Conservation (phyloP, 2,888 invertebrate genomes). For the Pyralis farinalis region DNA sequence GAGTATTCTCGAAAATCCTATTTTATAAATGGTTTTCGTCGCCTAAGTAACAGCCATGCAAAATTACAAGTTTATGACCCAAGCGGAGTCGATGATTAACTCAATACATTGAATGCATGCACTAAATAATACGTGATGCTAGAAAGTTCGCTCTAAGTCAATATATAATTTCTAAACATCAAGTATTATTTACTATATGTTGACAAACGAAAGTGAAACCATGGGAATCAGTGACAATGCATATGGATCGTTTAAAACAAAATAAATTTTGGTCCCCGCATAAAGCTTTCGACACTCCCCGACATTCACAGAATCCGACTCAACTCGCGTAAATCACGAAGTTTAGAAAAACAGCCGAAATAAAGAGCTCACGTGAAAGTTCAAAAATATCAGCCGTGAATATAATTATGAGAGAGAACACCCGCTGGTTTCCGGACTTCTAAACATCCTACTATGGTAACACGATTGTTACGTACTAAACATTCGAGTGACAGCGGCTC, state of each 20-base stretch:
- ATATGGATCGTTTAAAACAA: slow-evolving; percentile 61
- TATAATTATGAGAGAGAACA: slow-evolving; percentile 75
- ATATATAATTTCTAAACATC: too few relatives aligned
- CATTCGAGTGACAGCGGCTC: too few relatives aligned
- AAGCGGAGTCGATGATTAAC: too few relatives aligned
- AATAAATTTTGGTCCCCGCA: slow-evolving; percentile 61
- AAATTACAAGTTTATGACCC: too few relatives aligned
- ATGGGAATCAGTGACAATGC: slow-evolving; percentile 34
- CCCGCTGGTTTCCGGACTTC: slow-evolving; percentile 73
- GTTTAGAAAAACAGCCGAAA: slow-evolving; percentile 68
- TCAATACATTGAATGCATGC: too few relatives aligned
- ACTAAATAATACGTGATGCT: too few relatives aligned
- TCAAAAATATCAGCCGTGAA: slow-evolving; percentile 77
- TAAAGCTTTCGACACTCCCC: slow-evolving; percentile 74
- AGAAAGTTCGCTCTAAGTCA: too few relatives aligned
- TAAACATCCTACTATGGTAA: slow-evolving; percentile 46
- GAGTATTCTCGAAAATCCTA: too few relatives aligned
- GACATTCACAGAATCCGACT: slow-evolving; percentile 58
- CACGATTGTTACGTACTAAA: slow-evolving; percentile 7
- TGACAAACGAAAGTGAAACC: neutral
- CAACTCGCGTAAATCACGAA: slow-evolving; percentile 74
- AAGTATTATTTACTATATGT: too few relatives aligned
- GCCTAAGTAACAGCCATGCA: too few relatives aligned
- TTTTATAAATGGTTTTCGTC: too few relatives aligned
- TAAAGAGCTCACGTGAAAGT: slow-evolving; percentile 76